These are phyloP conservation scores for Taenioides sp. DNA, from an alignment of 2,797 vertebrate species.

Conservation along the genomic window DNA sequence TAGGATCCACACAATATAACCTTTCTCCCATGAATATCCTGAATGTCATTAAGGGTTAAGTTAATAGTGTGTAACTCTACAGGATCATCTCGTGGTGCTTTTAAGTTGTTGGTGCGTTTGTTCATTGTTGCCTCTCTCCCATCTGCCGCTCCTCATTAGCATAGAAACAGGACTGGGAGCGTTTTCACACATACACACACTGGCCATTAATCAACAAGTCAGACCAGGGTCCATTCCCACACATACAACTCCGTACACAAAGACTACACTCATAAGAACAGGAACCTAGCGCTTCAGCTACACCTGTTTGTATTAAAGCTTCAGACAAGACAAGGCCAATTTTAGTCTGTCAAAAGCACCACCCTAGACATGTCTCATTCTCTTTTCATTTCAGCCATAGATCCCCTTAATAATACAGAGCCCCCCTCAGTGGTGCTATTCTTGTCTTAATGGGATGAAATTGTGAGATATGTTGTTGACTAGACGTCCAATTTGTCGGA, in stretches of 20 bases:
- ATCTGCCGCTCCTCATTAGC: slow-evolving; percentile 78
- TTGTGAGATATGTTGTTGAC: slow-evolving; percentile 54
- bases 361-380: slow-evolving; percentile 51
- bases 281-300: slow-evolving; percentile 59
- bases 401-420: slow-evolving; percentile 45
- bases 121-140: slow-evolving; percentile 78
- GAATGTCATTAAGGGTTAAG: slow-evolving; percentile 15
- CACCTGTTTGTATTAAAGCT: slow-evolving; percentile 60
- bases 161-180: slow-evolving; percentile 75
- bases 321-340: slow-evolving; percentile 57
- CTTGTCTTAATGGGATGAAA: slow-evolving; percentile 55
- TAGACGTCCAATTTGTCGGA: slow-evolving; percentile 65
- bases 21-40: slow-evolving; percentile 10
- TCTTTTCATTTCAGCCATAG: slow-evolving; percentile 43
- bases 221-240: slow-evolving; percentile 77
- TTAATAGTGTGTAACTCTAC: slow-evolving; percentile 27
- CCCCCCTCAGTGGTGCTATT: slow-evolving; percentile 61
- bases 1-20: slow-evolving; percentile 12
- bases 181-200: slow-evolving; percentile 78
- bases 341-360: slow-evolving; percentile 56
- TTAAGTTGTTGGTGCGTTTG: slow-evolving; percentile 63
- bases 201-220: slow-evolving; percentile 80
- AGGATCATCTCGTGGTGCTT: slow-evolving; percentile 50
- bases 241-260: slow-evolving; percentile 72
- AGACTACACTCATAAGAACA: slow-evolving; percentile 65